Percentiles rank a stretch among this genome's conserved stretches.
Conservation (phyloP, 2,888 invertebrate species). For the Ochropacha duplaris region DNA sequence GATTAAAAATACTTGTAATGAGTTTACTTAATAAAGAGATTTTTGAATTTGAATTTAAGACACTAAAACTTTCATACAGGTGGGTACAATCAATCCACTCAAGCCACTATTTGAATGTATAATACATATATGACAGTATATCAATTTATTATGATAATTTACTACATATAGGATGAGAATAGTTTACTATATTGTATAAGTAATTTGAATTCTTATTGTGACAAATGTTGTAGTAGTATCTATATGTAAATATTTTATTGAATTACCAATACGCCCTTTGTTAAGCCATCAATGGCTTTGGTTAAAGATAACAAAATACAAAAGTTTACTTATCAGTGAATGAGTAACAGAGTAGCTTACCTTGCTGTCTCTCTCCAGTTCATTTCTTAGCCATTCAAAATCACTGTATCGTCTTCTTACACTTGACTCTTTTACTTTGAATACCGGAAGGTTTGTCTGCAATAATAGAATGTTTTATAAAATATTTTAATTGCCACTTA, state of each 20-base stretch:
- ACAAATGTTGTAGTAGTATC: too few relatives aligned
- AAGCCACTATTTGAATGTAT: too few relatives aligned
- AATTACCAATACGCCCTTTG: not conserved
- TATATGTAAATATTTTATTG: not conserved
- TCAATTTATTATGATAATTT: not conserved
- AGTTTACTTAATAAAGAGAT: too few relatives aligned
- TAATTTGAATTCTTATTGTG: too few relatives aligned
- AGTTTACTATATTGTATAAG: not conserved
- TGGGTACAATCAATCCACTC: too few relatives aligned
- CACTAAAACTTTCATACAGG: too few relatives aligned
- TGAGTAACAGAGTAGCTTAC: slow-evolving; percentile 70
- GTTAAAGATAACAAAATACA: slow-evolving; percentile 31
- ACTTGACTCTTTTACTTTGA: slow-evolving; percentile 99
- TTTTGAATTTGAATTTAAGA: too few relatives aligned
- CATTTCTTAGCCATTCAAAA: slow-evolving; percentile 99
- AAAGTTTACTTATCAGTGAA: slow-evolving; percentile 7
- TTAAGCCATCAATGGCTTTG: slow-evolving; percentile 12
- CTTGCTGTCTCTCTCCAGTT: slow-evolving; percentile 99
- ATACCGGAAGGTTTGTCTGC: slow-evolving; percentile 99
- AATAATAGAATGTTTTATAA: slow-evolving; percentile 66
- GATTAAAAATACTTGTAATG: too few relatives aligned
- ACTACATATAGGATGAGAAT: not conserved
- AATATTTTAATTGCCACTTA: slow-evolving; percentile 4
- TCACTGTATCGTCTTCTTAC: slow-evolving; percentile 99
- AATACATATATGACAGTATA: too few relatives aligned